Evolutionary conservation across 2,113 vertebrate genomes (phyloP).

Genomic region (Microtus montanus): DNA sequence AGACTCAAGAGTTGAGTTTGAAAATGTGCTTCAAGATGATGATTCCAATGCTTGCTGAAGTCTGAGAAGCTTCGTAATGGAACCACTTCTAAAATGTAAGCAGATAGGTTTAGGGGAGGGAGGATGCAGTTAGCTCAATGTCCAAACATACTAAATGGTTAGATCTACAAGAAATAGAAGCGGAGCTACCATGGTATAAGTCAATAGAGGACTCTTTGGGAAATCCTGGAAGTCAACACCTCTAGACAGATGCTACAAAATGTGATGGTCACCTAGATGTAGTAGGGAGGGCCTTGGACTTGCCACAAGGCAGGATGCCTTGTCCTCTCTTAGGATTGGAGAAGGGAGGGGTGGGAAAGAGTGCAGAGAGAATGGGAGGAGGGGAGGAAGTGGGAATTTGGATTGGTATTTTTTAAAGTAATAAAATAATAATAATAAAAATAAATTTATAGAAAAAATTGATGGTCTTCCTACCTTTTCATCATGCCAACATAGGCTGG

Average conservation of each 20-base stretch:
- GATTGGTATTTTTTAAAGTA: no score
- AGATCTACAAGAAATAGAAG: background rate
- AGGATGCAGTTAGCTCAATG: no score
- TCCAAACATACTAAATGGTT: background rate
- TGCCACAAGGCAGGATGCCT: no score
- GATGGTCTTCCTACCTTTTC: background rate
- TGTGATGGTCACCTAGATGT: no score
- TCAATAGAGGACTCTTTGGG: background rate
- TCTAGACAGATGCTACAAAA: background rate
- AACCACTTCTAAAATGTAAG: constrained; percentile 1
- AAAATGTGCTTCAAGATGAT: background rate
- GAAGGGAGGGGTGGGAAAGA: no score
- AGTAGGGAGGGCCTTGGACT: no score
- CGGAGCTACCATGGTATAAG: background rate
- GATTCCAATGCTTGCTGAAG: background rate
- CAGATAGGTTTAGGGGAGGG: background rate
- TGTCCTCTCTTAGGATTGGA: no score
- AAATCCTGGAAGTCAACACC: background rate
- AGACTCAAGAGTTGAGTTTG: background rate
- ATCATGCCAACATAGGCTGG: background rate
- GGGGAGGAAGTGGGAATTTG: no score
- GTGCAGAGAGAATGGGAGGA: no score
- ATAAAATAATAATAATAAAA: no score
- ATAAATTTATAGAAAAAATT: background rate
- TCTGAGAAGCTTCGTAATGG: background rate